Conservation (phyloP, 2,888 invertebrate genomes). For the Myopa tessellatipennis region DNA sequence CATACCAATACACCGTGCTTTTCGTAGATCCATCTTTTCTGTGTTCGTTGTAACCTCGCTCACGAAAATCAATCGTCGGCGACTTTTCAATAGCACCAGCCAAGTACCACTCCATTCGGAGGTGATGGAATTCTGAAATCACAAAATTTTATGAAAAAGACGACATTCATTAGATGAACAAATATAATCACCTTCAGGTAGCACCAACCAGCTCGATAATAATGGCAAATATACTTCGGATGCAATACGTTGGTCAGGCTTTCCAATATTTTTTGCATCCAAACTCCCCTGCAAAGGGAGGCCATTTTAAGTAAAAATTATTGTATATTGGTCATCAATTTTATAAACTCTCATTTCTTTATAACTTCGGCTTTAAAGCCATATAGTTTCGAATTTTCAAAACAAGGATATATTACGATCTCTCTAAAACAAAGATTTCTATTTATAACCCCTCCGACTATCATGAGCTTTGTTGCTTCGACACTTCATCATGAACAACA, state of each 20-base stretch:
- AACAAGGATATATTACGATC: too few species aligned
- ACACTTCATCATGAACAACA: too few species aligned
- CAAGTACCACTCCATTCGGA: constrained; percentile 80
- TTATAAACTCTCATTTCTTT: too few species aligned
- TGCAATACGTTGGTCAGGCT: constrained; percentile 78
- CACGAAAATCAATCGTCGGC: constrained; percentile 69
- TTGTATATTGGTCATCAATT: background rate
- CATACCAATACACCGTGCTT: constrained; percentile 82
- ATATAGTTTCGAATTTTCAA: too few species aligned
- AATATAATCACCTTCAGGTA: constrained; percentile 74
- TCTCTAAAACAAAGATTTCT: too few species aligned
- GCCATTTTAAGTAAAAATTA: background rate
- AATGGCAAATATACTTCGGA: constrained; percentile 76
- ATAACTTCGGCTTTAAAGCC: too few species aligned
- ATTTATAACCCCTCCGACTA: too few species aligned
- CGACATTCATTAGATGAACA: background rate
- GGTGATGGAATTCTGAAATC: constrained; percentile 62
- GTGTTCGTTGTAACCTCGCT: constrained; percentile 68
- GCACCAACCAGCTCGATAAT: constrained; percentile 83
- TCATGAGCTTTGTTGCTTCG: too few species aligned
- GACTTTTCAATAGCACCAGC: constrained; percentile 79
- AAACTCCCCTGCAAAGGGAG: constrained; percentile 70
- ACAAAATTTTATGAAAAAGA: background rate
- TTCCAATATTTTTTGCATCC: constrained; percentile 85
- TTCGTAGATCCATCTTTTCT: constrained; percentile 79